These are phyloP conservation scores for Podargus strigoides DNA, from an alignment of 2,797 vertebrate genomes.

Conservation along the genomic window DNA sequence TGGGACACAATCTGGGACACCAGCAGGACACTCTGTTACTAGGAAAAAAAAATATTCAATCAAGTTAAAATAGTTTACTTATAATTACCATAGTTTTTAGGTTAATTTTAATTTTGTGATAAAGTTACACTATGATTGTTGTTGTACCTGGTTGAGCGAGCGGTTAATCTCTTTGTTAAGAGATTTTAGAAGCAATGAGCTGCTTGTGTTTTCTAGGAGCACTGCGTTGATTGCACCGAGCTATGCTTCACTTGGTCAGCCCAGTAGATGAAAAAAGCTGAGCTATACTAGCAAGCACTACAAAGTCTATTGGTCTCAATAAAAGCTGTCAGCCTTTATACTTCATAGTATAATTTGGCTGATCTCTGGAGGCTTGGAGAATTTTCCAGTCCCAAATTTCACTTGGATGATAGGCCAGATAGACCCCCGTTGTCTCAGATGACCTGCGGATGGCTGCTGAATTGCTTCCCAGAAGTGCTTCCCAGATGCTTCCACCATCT, in stretches of 20 bases:
- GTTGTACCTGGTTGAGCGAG: neutral
- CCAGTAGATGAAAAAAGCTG: neutral
- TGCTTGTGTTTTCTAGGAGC: neutral
- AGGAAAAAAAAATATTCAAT: neutral
- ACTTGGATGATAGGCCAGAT: neutral
- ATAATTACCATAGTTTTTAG: neutral
- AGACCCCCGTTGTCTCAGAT: neutral
- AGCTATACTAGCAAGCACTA: neutral
- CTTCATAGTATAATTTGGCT: neutral
- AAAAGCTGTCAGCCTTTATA: neutral
- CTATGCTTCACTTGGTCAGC: neutral
- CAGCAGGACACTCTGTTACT: neutral
- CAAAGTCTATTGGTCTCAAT: neutral
- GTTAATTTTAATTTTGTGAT: neutral
- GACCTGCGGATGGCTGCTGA: neutral
- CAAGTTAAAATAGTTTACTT: neutral
- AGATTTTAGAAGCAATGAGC: neutral
- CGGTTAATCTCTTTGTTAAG: neutral
- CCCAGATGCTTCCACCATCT: rapidly evolving
- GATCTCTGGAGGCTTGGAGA: neutral
- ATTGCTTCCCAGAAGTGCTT: neutral
- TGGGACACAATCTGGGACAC: neutral
- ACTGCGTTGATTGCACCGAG: neutral
- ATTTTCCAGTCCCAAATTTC: neutral
- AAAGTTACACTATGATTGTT: neutral